A percentile compares a stretch with the other conserved stretches of the same genome.
Conservation (phyloP, 2,888 invertebrate genomes). For the Vannuccia rotundouncinata region DNA sequence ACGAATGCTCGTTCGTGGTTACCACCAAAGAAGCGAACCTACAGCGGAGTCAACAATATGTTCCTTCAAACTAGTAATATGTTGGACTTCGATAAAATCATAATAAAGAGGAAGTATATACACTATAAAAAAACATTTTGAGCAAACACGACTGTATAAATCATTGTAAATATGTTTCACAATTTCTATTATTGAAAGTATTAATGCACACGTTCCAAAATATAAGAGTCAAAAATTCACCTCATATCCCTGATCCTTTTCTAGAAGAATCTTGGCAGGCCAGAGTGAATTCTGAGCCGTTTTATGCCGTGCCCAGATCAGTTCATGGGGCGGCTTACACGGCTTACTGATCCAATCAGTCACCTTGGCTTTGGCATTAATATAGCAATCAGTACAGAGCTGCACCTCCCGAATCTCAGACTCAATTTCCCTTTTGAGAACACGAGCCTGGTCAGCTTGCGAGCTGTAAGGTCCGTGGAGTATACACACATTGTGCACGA, state of each 20-base stretch:
- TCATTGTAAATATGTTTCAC: no score
- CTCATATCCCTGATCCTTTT: conserved; percentile 64
- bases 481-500: conserved; percentile 70
- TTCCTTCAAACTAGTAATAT: no score
- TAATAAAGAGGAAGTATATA: no score
- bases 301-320: conserved; percentile 74
- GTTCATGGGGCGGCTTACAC: conserved; percentile 64
- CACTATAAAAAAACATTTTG: no score
- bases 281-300: conserved; percentile 64
- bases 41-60: background rate
- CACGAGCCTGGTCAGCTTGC: conserved; percentile 38
- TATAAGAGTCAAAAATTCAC: no score
- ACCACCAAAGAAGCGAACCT: conserved; percentile 39
- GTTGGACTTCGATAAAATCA: no score
- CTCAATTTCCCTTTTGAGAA: conserved; percentile 38
- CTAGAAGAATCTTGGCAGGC: conserved; percentile 71
- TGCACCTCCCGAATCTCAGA: conserved; percentile 62
- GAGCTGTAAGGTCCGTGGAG: conserved; percentile 62
- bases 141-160: no score
- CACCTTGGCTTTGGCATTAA: conserved; percentile 69
- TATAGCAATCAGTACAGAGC: conserved; percentile 71
- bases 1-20: conserved; percentile 38
- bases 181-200: no score
- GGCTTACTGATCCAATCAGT: conserved; percentile 40
- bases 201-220: no score